Evolutionary conservation across 1,140 invertebrate genomes (phyloP).

Genomic region (Stegodyphus dumicola): DNA sequence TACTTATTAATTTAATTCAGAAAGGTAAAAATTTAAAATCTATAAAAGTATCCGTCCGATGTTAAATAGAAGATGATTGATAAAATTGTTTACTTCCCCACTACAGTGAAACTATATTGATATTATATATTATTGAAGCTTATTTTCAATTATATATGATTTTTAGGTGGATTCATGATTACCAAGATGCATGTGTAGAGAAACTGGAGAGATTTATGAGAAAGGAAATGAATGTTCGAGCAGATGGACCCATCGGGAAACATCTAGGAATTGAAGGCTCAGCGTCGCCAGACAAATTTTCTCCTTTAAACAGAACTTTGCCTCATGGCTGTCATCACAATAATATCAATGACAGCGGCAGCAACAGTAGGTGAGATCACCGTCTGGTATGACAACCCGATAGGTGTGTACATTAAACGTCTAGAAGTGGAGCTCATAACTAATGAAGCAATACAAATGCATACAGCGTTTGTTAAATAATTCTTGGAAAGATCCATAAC

Average conservation of each 20-base stretch:
- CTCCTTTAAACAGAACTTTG: background rate
- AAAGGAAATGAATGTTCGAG: conserved; percentile 66
- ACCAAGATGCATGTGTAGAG: conserved; percentile 98
- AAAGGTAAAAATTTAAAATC: too few species aligned
- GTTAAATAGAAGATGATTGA: too few species aligned
- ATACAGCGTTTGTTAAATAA: too few species aligned
- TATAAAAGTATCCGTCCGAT: too few species aligned
- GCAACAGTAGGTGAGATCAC: conserved; percentile 10
- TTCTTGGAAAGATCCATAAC: too few species aligned
- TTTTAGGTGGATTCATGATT: conserved; percentile 96
- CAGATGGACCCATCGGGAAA: conserved; percentile 30
- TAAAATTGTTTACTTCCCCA: too few species aligned
- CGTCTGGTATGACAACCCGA: background rate
- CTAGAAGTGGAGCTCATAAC: too few species aligned
- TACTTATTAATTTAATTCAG: too few species aligned
- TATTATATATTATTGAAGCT: too few species aligned
- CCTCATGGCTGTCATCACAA: conserved; percentile 24
- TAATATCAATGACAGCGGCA: conserved; percentile 42
- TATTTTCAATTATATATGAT: background rate
- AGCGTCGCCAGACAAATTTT: conserved; percentile 29
- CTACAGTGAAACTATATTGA: too few species aligned
- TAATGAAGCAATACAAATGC: too few species aligned
- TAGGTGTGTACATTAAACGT: too few species aligned
- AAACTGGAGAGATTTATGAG: conserved; percentile 85
- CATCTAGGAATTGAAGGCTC: conserved; percentile 19